Evolutionary conservation across 2,888 invertebrate species (phyloP), one percentile per base, ranked within the genome.

Genomic region (Drosophila anomalata): DNA sequence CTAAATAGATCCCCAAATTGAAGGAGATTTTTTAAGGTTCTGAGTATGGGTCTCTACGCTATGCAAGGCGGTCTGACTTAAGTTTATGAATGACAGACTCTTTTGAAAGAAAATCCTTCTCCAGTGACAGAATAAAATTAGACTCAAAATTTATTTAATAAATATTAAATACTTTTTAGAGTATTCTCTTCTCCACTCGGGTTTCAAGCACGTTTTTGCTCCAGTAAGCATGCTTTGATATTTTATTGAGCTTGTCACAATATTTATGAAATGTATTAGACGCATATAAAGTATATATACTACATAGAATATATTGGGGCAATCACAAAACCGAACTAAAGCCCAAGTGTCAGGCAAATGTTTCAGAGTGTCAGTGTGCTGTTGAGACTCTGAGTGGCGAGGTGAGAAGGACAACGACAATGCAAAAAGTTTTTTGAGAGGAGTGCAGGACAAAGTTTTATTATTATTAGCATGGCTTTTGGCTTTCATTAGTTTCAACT

Each of bases 171-270:
- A 29, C 3, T 9, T 29, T 29, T 2, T 22, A 33, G 44, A 36
- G 54, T 24, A 53, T 53, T 33, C 17, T 24, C 3, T 17, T 0
- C 24, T 46, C 46, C 47, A 52, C 66, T 68, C 75, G 72, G 60
- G 70, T 57, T 77, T 83, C 53, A 65, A 70, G 80, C 83, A 86
- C 86, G 86, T 86, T 74, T 54, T 67, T 73, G 73, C 75, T 58
- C 50, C 67, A 51, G 71, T 78, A 84, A 77, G 79, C 69, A 70
- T 74, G 75, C 79, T 86, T 83, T 78, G 78, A 78, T 82, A 87
- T 87, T 87, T 88, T 87, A 88, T 88, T 84, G 87, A 87, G 85
- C 87, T 78, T 88, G 79, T 84, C 87, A 88, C 80, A 88, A 87
- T 87, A 87, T 88, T 87, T 87, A 84, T 87, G 76, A 79, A 76